phyloP scores from a whole-genome alignment of 1,140 invertebrate genomes.

The Scylla paramamosain region DNA sequence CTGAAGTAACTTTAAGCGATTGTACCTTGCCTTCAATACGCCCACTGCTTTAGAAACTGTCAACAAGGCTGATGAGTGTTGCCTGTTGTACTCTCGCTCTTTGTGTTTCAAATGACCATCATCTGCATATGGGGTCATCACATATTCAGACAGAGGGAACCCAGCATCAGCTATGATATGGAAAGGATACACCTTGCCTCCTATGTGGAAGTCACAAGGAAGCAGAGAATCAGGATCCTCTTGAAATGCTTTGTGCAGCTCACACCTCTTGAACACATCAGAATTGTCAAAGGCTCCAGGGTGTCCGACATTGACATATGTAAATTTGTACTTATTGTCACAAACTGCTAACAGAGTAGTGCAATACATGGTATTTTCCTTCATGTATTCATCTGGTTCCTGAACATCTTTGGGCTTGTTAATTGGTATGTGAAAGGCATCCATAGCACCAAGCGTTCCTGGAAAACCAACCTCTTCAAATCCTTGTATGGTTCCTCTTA shows the following conservation, averaged over 20 bases:
- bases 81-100: conserved; percentile 42
- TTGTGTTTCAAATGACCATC: conserved; percentile 29
- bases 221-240: conserved; percentile 63
- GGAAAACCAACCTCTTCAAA: conserved; percentile 58
- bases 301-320: conserved; percentile 68
- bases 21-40: conserved; percentile 53
- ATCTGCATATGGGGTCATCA: conserved; percentile 64
- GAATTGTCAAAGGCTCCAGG: conserved; percentile 57
- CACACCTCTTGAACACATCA: conserved; percentile 62
- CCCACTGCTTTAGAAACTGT: conserved; percentile 44
- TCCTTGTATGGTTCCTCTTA: conserved; percentile 39
- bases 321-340: conserved; percentile 59
- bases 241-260: conserved; percentile 59
- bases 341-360: conserved; percentile 64
- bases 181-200: conserved; percentile 17
- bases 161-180: conserved; percentile 62
- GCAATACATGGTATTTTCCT: conserved; percentile 53
- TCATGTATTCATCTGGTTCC: conserved; percentile 63
- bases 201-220: conserved; percentile 42
- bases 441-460: conserved; percentile 63
- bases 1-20: conserved; percentile 40
- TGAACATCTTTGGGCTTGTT: conserved; percentile 67
- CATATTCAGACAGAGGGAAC: conserved; percentile 62
- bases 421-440: conserved; percentile 54
- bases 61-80: conserved; percentile 38